A percentile compares a stretch with the other conserved stretches of the same genome.
Evolutionary conservation across 2,113 vertebrate species (phyloP).

Genomic region (Daphoenositta chrysoptera): DNA sequence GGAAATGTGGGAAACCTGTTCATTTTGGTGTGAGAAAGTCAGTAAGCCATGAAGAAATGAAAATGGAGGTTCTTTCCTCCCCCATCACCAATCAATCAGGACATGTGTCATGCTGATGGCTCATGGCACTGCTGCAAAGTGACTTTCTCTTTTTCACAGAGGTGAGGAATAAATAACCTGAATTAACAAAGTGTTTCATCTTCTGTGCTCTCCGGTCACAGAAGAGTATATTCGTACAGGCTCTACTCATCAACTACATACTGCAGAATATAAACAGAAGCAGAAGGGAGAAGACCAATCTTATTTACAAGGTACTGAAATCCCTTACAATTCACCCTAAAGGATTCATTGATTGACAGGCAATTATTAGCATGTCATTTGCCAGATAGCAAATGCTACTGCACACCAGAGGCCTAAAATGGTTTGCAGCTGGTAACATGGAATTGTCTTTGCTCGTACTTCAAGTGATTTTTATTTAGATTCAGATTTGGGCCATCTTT

Average conservation of each 20-base stretch:
- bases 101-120: neutral
- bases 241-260: neutral
- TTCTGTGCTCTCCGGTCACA: neutral
- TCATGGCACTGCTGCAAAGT: neutral
- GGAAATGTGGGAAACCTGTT: neutral
- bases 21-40: neutral
- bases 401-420: neutral
- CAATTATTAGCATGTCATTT: neutral
- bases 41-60: neutral
- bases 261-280: neutral
- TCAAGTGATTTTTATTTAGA: neutral
- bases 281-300: neutral
- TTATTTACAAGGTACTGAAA: constrained; percentile 20
- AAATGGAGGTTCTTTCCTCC: neutral
- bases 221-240: neutral
- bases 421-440: neutral
- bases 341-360: neutral
- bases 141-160: neutral
- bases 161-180: neutral
- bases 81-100: neutral
- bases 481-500: neutral
- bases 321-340: neutral
- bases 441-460: neutral
- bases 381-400: neutral
- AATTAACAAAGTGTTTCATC: neutral